A percentile compares a stretch with the other conserved stretches of the same genome.
These are phyloP conservation scores for Conus canariensis DNA, from an alignment of 2,888 invertebrate genomes.

Conservation along the genomic window DNA sequence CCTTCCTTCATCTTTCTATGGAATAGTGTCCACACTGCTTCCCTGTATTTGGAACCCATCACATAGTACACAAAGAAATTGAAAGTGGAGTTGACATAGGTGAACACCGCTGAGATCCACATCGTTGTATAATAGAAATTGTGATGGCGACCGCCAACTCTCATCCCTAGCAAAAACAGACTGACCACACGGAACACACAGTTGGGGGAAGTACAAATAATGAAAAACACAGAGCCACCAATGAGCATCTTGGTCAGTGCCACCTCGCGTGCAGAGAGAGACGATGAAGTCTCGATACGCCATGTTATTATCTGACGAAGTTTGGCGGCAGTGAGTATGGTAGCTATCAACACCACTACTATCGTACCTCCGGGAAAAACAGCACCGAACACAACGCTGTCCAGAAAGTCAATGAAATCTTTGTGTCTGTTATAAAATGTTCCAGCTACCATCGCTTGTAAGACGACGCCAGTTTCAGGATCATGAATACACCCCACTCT, in stretches of 20 bases:
- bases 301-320: neutral
- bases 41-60: neutral
- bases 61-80: conserved; percentile 10
- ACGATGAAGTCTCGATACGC: neutral
- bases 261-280: neutral
- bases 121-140: neutral
- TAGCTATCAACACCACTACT: neutral
- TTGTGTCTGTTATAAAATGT: neutral
- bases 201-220: neutral
- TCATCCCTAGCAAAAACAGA: neutral
- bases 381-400: neutral
- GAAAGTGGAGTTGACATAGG: neutral
- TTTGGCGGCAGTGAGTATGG: neutral
- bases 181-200: neutral
- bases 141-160: neutral
- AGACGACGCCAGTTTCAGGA: neutral
- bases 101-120: neutral
- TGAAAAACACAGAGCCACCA: neutral
- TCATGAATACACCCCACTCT: neutral
- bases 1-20: neutral
- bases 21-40: neutral
- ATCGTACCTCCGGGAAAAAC: neutral
- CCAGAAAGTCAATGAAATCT: neutral
- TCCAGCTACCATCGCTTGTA: neutral
- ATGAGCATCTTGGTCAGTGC: conserved; percentile 12